These are phyloP conservation scores for Halocynthia aurantium DNA, from an alignment of 23 tunicate genomes.

Conservation along the genomic window DNA sequence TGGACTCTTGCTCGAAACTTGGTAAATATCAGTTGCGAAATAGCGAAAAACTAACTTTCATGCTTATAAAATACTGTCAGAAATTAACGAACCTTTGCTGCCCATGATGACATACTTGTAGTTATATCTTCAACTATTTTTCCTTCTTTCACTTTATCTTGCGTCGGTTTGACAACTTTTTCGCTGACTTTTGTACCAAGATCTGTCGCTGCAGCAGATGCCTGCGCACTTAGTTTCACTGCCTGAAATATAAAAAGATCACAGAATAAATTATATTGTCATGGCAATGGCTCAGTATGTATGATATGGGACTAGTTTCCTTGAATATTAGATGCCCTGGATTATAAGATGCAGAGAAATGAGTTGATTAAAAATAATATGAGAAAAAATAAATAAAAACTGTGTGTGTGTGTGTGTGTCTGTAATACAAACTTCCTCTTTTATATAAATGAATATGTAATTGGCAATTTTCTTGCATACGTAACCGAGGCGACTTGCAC, in stretches of 20 bases:
- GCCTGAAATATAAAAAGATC: slow-evolving; percentile 40
- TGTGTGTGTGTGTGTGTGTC: too few species aligned
- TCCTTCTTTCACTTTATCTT: slow-evolving; percentile 75
- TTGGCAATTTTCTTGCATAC: too few species aligned
- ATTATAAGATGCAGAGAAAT: too few species aligned
- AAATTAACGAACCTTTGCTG: slow-evolving; percentile 39
- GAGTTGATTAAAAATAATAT: too few species aligned
- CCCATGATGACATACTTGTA: slow-evolving; percentile 81
- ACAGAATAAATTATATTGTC: not conserved
- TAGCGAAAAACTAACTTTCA: too few species aligned
- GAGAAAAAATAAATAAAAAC: too few species aligned
- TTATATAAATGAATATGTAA: too few species aligned
- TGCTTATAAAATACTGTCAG: not conserved
- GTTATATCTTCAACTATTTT: slow-evolving; percentile 85
- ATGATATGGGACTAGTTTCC: too few species aligned
- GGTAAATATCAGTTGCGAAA: not conserved
- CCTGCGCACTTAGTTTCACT: slow-evolving; percentile 79
- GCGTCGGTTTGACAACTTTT: slow-evolving; percentile 86
- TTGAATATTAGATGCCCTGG: too few species aligned
- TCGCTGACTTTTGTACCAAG: slow-evolving; percentile 63
- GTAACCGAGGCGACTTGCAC: too few species aligned
- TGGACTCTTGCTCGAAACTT: not conserved
- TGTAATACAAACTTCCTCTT: too few species aligned
- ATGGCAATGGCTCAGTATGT: too few species aligned
- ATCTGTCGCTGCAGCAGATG: slow-evolving; percentile 71